Evolutionary conservation across 2,113 vertebrate genomes (phyloP), one percentile per base, ranked within the genome.

Genomic region (Melanerpes formicivorus): DNA sequence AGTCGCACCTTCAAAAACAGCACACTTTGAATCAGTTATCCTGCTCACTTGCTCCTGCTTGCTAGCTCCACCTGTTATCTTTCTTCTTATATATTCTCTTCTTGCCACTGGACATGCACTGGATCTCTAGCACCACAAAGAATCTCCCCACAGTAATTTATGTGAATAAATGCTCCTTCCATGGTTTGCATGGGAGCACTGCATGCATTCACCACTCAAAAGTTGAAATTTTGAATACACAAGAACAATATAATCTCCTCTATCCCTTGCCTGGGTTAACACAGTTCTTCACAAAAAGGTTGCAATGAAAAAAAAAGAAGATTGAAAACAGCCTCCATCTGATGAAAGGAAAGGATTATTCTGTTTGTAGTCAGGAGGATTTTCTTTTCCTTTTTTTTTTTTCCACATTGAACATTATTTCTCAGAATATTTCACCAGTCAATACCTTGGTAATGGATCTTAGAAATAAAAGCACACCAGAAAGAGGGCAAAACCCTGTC

Each of bases 331-430:
- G 78, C 48, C 67, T 48, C 22, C 27, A 42, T 44, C 22, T 5
- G 13, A 88, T 56, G 27, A 84, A 88, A 76, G n/a, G 40, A 86
- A 88, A 85, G 25, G 48, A 88, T 90, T 88, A 64, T 54, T 90
- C 22, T 76, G 64, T 74, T 83, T 72, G 56, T 48, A 78, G 34
- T 15, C 19, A 44, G 10, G 11, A 81, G 12, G 50, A n/a, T 29
- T 42, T 84, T 42, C 22, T 52, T 52, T 52, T 52, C 11, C 22
- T 23, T 10, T 10, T 26, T n/a, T 19, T 0, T 1, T 32, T 26
- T 1, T 1, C 62, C 83, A 44, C 7, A 48, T 16, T 14, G 4
- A 14, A 42, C 9, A 40, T 17, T 75, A 60, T 74, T 90, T 40
- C 62, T 78, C 17, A 60, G 37, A 65, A 50, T 11, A 37, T 26